These are phyloP conservation scores for Pangasius krempfi DNA, from an alignment of 2,797 vertebrate species.

Conservation along the genomic window DNA sequence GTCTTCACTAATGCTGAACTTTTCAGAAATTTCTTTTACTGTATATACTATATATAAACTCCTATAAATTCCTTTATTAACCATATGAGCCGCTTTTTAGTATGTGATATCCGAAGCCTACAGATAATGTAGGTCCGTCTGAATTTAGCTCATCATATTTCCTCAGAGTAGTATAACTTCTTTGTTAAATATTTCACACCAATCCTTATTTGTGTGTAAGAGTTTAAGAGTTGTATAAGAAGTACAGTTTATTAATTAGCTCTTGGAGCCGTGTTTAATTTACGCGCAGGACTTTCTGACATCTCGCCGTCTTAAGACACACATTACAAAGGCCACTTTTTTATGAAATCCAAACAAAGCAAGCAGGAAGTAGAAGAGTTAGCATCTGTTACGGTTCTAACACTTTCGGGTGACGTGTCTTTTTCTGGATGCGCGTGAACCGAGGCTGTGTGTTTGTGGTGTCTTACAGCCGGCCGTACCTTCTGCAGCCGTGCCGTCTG, in stretches of 20 bases:
- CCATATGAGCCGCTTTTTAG: neutral
- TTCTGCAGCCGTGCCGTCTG: slow-evolving; percentile 41
- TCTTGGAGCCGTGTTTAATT: neutral
- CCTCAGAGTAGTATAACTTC: neutral
- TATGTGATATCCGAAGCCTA: neutral
- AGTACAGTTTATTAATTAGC: neutral
- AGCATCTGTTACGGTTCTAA: neutral
- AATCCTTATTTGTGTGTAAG: neutral
- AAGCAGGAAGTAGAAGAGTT: neutral
- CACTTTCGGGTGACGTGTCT: neutral
- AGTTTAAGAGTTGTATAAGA: neutral
- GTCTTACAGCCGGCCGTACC: slow-evolving; percentile 65
- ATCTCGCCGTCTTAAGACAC: neutral
- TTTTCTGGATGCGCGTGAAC: slow-evolving; percentile 28
- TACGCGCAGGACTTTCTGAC: neutral
- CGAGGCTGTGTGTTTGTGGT: slow-evolving; percentile 63
- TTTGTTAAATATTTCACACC: neutral
- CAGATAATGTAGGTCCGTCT: neutral
- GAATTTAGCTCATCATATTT: neutral
- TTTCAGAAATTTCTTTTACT: neutral
- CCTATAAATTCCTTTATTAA: neutral
- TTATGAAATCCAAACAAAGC: neutral
- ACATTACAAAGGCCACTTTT: neutral
- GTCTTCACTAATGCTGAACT: neutral
- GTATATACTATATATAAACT: neutral